phyloP scores from a whole-genome alignment of 2,113 vertebrate species.

The Garra rufa region DNA sequence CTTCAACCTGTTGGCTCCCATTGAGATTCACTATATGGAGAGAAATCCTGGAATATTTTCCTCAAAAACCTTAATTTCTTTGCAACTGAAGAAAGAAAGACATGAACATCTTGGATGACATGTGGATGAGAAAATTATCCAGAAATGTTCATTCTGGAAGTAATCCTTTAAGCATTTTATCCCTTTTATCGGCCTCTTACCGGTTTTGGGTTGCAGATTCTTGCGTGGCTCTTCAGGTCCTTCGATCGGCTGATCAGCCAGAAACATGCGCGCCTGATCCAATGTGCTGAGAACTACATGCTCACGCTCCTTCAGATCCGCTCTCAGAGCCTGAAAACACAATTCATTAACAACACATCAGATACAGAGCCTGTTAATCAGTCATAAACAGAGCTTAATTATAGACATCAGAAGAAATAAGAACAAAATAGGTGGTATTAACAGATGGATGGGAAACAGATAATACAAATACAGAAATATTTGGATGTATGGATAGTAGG shows the following conservation, averaged over 20 bases:
- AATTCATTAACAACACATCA: background rate
- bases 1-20: too few relatives aligned
- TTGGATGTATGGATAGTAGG: too few relatives aligned
- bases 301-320: conserved; percentile 91
- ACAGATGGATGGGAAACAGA: too few relatives aligned
- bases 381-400: background rate
- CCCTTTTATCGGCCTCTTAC: conserved; percentile 66
- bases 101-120: too few relatives aligned
- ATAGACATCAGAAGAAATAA: background rate
- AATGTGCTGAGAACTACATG: conserved; percentile 84
- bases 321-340: conserved; percentile 79
- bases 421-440: background rate
- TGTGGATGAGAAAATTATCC: too few relatives aligned
- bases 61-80: too few relatives aligned
- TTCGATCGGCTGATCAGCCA: conserved; percentile 96
- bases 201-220: conserved; percentile 87
- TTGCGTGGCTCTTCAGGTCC: conserved; percentile 92
- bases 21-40: too few relatives aligned
- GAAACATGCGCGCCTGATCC: conserved; percentile 92
- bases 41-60: too few relatives aligned
- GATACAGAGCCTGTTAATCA: background rate
- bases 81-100: too few relatives aligned
- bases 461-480: too few relatives aligned
- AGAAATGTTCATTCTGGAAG: too few relatives aligned
- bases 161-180: too few relatives aligned